Base-by-base conservation (phyloP, 1,140 invertebrate genomes). In the Sminthurides bifidus region DNA sequence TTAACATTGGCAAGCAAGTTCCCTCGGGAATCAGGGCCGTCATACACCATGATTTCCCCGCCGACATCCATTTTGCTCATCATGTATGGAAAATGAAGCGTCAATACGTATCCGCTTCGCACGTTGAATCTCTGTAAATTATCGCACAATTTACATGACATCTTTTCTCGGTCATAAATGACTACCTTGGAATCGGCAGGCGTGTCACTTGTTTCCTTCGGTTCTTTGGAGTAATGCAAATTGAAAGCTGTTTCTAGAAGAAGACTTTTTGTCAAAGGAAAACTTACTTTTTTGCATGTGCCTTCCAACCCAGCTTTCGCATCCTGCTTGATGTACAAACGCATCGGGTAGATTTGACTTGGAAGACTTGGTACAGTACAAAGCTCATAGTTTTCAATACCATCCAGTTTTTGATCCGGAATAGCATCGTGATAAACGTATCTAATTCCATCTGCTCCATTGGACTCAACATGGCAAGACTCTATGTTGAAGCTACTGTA, bases 401-500 rank as follows among this genome's bases (percentile, higher is more conserved):
- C 75, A 68, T 87, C 82, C 30, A 66, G 72, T 60, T 78, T 76
- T 59, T 59, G 80, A 51, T 83, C 79, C 12, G 80, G 78, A 37
- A 59, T 43, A 2, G 54, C 50, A 67, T 92, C 85, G 63, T 88
- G 81, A 43, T 84, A 81, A 17, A 87, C 78, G 70, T 86, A 92
- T 68, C 84, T 82, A 33, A 94, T 72, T 15, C 90, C 91, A 71
- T 94, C 89, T 0, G 78, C 87, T 1, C 81, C 83, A 70, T 93
- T 94, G 59, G 85, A 80, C 35, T 78, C 76, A 17, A 93, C 74
- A 15, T 75, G 72, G 65, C 83, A 85, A 54, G 81, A 79, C 38
- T 83, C 78, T 2, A 92, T 74, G 50, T 78, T 76, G 1, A 82
- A 77, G 62, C 82, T 73, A 14, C 88, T 89, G 59, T 79, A 81